Conservation (phyloP, 1,140 invertebrate genomes). For the Macrobrachium nipponense region DNA sequence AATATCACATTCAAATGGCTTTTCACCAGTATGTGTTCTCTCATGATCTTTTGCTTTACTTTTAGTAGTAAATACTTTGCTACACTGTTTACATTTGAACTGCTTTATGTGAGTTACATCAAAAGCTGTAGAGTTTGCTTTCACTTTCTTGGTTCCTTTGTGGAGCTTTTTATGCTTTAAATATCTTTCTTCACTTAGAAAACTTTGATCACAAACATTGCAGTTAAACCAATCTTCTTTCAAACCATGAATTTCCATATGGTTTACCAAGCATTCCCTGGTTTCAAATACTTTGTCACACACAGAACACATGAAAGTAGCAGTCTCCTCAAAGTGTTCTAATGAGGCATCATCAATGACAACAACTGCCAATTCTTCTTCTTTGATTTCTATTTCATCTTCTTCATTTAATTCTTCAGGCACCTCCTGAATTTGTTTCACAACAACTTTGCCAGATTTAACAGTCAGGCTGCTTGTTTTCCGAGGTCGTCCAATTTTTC, state of each 20-base stretch:
- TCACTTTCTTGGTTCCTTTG: slow-evolving; percentile 39
- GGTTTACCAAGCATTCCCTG: slow-evolving; percentile 16
- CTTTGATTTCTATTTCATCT: background rate
- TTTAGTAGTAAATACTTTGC: slow-evolving; percentile 72
- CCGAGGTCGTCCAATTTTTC: slow-evolving; percentile 20
- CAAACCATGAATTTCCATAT: slow-evolving; percentile 40
- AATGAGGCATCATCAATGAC: slow-evolving; percentile 18
- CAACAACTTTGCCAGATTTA: slow-evolving; percentile 45
- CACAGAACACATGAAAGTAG: background rate
- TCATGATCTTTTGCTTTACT: slow-evolving; percentile 83
- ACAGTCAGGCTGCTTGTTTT: slow-evolving; percentile 31
- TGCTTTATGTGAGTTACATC: slow-evolving; percentile 47
- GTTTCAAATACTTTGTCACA: slow-evolving; percentile 41
- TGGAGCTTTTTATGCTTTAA: slow-evolving; percentile 44
- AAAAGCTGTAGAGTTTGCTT: slow-evolving; percentile 33
- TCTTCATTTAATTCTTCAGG: slow-evolving; percentile 23
- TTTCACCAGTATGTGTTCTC: slow-evolving; percentile 74
- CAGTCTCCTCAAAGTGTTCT: background rate
- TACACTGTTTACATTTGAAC: slow-evolving; percentile 66
- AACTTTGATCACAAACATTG: slow-evolving; percentile 48
- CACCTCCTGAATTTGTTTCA: slow-evolving; percentile 37
- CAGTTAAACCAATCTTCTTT: slow-evolving; percentile 27
- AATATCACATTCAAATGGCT: slow-evolving; percentile 66
- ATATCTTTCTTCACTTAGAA: slow-evolving; percentile 35
- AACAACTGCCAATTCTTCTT: slow-evolving; percentile 8